Percentiles rank a stretch among this genome's conserved stretches.
Conservation (phyloP, 2,797 vertebrate species). For the Gephyroberyx darwinii region DNA sequence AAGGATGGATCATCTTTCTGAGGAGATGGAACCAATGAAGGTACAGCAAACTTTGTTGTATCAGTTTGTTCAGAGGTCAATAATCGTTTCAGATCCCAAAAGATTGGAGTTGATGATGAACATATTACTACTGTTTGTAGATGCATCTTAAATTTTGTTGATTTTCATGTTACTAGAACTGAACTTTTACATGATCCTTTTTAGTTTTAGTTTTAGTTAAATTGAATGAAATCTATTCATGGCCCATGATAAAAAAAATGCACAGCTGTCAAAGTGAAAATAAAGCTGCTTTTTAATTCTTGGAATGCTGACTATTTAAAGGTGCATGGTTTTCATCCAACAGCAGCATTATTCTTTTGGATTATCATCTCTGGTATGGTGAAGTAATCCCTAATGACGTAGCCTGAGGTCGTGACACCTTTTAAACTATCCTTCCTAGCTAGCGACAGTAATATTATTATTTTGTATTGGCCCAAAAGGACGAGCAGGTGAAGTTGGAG, state of each 20-base stretch:
- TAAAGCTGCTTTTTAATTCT: too few species aligned
- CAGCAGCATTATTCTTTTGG: neutral
- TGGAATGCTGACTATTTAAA: constrained; percentile 1
- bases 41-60: constrained; percentile 2
- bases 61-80: constrained; percentile 10
- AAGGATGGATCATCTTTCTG: constrained; percentile 50
- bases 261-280: too few species aligned
- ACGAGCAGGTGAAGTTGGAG: constrained; percentile 63
- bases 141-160: too few species aligned
- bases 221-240: too few species aligned
- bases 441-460: neutral
- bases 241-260: too few species aligned
- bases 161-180: too few species aligned
- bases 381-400: neutral
- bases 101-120: too few species aligned
- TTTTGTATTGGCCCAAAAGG: constrained; percentile 23
- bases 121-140: too few species aligned
- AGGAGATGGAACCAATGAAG: constrained; percentile 58
- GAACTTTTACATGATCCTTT: too few species aligned
- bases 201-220: too few species aligned
- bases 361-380: neutral
- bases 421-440: neutral
- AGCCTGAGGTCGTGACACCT: neutral
- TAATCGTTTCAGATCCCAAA: constrained; percentile 4
- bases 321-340: constrained; percentile 10